These are phyloP conservation scores for Polymixis flavicincta DNA, from an alignment of 2,888 invertebrate species.

Conservation along the genomic window DNA sequence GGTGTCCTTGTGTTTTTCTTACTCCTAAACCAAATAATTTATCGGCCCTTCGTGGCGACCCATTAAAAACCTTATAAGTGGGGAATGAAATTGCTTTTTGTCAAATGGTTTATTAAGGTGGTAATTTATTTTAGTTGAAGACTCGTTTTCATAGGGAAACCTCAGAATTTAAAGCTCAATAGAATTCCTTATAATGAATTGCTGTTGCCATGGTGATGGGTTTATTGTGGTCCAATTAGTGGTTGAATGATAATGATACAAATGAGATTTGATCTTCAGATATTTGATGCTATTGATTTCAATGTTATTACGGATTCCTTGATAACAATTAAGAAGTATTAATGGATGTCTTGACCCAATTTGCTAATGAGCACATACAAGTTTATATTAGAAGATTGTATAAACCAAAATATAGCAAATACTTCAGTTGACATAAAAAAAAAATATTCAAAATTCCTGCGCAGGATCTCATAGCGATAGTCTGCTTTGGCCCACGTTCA, in stretches of 20 bases:
- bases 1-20: conserved; percentile 30
- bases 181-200: conserved; percentile 10
- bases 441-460: neutral
- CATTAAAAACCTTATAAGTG: conserved; percentile 63
- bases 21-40: conserved; percentile 41
- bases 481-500: neutral
- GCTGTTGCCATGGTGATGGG: conserved; percentile 17
- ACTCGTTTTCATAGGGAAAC: conserved; percentile 25
- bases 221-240: conserved; percentile 27
- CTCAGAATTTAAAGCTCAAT: conserved; percentile 3
- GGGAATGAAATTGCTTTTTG: conserved; percentile 61
- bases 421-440: neutral
- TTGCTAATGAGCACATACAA: too few species aligned
- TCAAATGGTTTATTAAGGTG: conserved; percentile 29
- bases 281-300: conserved; percentile 6
- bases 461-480: neutral
- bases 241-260: conserved; percentile 1
- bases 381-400: neutral
- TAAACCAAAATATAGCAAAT: neutral
- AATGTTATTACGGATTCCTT: neutral
- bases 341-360: neutral
- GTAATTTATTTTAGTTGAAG: conserved; percentile 35
- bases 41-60: conserved; percentile 28
- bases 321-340: neutral
- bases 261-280: conserved; percentile 6